phyloP scores from a whole-genome alignment of 2,113 vertebrate genomes.

The Prionailurus viverrinus region DNA sequence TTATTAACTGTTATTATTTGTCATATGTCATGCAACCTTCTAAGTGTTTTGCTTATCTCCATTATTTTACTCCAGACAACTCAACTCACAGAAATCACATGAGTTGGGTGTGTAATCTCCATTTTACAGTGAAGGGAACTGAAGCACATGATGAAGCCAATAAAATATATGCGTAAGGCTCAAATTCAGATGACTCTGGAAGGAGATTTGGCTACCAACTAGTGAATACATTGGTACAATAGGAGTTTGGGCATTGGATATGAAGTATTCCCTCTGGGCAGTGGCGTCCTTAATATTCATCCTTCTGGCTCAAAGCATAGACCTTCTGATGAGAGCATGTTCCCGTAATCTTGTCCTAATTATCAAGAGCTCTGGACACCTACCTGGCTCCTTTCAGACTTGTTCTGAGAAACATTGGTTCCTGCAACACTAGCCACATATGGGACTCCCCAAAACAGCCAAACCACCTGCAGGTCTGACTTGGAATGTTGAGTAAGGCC shows the following conservation, averaged over 20 bases:
- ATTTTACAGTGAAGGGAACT: background rate
- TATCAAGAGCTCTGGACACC: background rate
- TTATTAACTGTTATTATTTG: background rate
- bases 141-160: background rate
- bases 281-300: background rate
- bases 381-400: background rate
- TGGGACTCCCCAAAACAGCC: background rate
- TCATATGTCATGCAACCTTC: no score
- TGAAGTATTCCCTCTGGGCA: background rate
- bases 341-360: background rate
- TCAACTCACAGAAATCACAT: no score
- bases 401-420: background rate
- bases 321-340: background rate
- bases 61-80: background rate
- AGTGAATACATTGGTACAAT: rapidly evolving
- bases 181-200: background rate
- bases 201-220: background rate
- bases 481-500: background rate
- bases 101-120: background rate
- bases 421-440: background rate
- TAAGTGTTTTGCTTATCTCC: background rate
- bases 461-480: background rate
- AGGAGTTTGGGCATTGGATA: background rate
- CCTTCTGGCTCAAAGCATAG: background rate
- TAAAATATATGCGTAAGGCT: background rate